These are phyloP conservation scores for Pseudorhombus dupliciocellatus DNA, from an alignment of 2,113 vertebrate genomes.

Conservation along the genomic window DNA sequence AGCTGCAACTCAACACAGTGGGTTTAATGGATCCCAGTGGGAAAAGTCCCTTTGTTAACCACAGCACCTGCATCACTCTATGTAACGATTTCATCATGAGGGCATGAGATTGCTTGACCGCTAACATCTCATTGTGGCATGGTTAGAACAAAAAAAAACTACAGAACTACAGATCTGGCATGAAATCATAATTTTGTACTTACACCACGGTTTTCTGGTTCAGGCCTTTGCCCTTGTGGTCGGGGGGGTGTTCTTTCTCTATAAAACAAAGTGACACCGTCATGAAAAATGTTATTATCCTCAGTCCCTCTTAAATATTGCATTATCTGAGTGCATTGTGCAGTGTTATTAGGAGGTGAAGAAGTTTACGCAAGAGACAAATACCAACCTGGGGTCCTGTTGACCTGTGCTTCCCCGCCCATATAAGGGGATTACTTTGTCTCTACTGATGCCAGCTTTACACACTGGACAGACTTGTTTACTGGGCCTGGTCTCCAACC, in stretches of 20 bases:
- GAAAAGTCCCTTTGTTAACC: slow-evolving; percentile 53
- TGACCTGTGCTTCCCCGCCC: slow-evolving; percentile 96
- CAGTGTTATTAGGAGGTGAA: no score
- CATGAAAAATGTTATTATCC: neutral
- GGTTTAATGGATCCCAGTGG: slow-evolving; percentile 71
- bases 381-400: slow-evolving; percentile 93
- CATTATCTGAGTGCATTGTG: neutral
- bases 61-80: slow-evolving; percentile 30
- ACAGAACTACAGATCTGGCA: no score
- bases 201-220: slow-evolving; percentile 97
- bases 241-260: slow-evolving; percentile 98
- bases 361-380: neutral
- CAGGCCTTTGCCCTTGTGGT: slow-evolving; percentile 97
- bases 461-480: slow-evolving; percentile 98
- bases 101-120: slow-evolving; percentile 13
- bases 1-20: slow-evolving; percentile 1
- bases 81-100: slow-evolving; percentile 78
- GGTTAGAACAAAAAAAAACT: neutral
- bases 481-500: slow-evolving; percentile 97
- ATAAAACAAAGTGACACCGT: slow-evolving; percentile 36
- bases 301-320: neutral
- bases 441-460: slow-evolving; percentile 97
- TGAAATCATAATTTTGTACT: slow-evolving; percentile 66
- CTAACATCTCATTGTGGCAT: slow-evolving; percentile 1
- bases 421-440: slow-evolving; percentile 98